Evolutionary conservation across 2,888 invertebrate genomes (phyloP).

Genomic region (Fabriciana adippe): DNA sequence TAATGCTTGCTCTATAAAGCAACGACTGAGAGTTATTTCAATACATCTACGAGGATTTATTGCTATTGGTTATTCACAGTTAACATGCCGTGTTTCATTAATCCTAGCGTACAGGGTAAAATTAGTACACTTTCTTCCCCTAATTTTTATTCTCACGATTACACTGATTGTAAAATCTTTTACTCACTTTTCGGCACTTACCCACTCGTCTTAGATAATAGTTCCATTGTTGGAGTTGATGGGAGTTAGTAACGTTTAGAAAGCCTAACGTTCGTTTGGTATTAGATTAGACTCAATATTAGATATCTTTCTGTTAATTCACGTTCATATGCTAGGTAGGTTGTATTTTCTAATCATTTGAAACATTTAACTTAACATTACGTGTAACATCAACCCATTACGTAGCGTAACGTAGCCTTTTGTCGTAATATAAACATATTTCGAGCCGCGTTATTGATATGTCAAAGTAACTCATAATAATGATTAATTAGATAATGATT

Average conservation of each 20-base stretch:
- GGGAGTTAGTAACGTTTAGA: constrained; percentile 67
- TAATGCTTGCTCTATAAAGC: constrained; percentile 69
- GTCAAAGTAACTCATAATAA: constrained; percentile 81
- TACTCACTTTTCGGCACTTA: constrained; percentile 75
- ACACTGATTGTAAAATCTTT: constrained; percentile 74
- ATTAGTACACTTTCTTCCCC: constrained; percentile 74
- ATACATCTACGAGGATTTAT: constrained; percentile 30
- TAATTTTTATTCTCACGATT: constrained; percentile 74
- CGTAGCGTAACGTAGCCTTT: constrained; percentile 75
- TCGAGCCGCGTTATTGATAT: constrained; percentile 82
- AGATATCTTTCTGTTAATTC: constrained; percentile 45
- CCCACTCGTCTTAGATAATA: constrained; percentile 66
- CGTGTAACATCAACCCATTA: constrained; percentile 68
- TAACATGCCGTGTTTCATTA: constrained; percentile 59
- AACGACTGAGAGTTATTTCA: constrained; percentile 67
- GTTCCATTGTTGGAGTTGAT: constrained; percentile 73
- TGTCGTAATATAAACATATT: constrained; percentile 70
- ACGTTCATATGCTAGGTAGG: constrained; percentile 53
- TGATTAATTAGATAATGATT: constrained; percentile 77
- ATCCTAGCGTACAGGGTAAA: constrained; percentile 82
- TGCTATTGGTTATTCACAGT: constrained; percentile 32
- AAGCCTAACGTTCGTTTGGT: constrained; percentile 61
- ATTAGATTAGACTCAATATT: constrained; percentile 62
- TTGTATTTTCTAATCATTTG: constrained; percentile 52
- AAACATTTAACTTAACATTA: constrained; percentile 47